phyloP scores from a whole-genome alignment of 1,140 invertebrate genomes.

The Platyscapa corneri region DNA sequence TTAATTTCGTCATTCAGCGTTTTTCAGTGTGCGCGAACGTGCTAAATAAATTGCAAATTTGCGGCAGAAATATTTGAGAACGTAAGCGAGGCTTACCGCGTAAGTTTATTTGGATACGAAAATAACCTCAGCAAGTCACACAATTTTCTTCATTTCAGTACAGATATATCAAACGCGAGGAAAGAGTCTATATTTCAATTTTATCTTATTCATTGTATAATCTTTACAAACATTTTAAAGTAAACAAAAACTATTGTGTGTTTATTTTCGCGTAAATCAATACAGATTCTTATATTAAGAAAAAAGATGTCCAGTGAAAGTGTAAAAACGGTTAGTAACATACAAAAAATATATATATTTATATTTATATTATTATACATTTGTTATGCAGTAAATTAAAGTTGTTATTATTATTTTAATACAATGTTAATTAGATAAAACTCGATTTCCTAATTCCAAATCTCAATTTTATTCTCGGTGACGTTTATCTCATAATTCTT shows the following conservation, averaged over 20 bases:
- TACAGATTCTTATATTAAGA: neutral
- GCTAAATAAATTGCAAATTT: neutral
- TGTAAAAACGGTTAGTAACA: constrained; percentile 68
- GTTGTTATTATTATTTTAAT: neutral
- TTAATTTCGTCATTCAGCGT: neutral
- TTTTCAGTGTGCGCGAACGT: neutral
- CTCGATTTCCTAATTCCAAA: neutral
- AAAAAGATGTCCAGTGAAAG: constrained; percentile 70
- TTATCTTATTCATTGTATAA: too few species aligned
- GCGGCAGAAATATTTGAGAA: neutral
- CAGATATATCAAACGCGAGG: too few species aligned
- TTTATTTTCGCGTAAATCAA: neutral
- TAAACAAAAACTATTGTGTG: neutral
- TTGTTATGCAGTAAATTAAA: neutral
- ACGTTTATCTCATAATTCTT: neutral
- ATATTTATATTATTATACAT: neutral
- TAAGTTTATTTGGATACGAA: neutral
- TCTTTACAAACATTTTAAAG: neutral
- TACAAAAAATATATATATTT: too few species aligned
- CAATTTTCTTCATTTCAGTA: neutral
- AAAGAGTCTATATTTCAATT: too few species aligned
- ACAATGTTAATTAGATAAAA: neutral
- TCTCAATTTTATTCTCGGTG: neutral
- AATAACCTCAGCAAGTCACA: neutral
- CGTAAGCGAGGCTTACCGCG: neutral